Evolutionary conservation across 1,140 invertebrate species (phyloP).

Genomic region (Ylistrum balloti): DNA sequence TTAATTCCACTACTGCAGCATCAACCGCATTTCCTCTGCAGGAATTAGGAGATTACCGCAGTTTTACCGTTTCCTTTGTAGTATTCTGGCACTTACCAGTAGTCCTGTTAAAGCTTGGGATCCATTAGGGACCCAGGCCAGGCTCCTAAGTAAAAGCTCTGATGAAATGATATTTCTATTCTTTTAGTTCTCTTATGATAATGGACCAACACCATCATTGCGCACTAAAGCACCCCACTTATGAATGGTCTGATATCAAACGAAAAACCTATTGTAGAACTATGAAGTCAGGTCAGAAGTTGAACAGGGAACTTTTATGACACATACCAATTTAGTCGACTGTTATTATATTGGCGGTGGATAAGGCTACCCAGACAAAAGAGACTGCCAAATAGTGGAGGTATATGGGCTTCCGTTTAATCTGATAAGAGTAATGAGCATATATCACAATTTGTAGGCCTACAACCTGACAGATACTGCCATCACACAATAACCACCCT

Average conservation of each 20-base stretch:
- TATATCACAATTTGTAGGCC: conserved; percentile 19
- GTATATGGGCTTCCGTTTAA: conserved; percentile 39
- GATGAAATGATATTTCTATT: conserved; percentile 39
- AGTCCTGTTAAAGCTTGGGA: conserved; percentile 21
- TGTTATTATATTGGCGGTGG: conserved; percentile 9
- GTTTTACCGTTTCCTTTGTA: not conserved
- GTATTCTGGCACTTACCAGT: not conserved
- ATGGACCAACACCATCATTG: conserved; percentile 32
- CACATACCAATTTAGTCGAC: conserved; percentile 15
- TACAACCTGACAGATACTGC: not conserved
- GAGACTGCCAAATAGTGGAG: conserved; percentile 5
- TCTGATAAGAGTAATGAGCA: conserved; percentile 34
- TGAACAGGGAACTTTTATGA: conserved; percentile 10
- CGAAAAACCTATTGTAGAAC: not conserved
- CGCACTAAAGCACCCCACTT: conserved; percentile 23
- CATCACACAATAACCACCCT: conserved; percentile 32
- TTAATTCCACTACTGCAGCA: conserved; percentile 27
- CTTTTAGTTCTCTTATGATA: not conserved
- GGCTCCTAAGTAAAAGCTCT: not conserved
- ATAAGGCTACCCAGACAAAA: conserved; percentile 33
- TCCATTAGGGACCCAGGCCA: not conserved
- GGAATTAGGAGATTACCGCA: not conserved
- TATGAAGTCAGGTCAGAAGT: not conserved
- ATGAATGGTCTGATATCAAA: not conserved
- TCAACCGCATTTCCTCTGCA: conserved; percentile 11